Evolutionary conservation across 1,140 invertebrate genomes (phyloP).

Genomic region (Gonatopus flavifemur): DNA sequence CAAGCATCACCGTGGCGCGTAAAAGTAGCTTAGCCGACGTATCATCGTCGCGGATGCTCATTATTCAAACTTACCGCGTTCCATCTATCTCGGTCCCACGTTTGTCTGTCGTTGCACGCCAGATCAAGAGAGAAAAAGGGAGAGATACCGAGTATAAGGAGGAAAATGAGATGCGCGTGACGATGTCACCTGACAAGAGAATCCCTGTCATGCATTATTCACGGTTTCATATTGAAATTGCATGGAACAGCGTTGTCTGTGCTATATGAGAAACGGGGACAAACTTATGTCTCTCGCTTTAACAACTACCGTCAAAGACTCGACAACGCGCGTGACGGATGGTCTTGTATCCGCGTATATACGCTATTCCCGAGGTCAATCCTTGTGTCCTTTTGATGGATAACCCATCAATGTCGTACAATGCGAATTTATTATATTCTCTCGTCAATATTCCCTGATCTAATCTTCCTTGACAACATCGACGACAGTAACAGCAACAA

Average conservation of each 20-base stretch:
- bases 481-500: too few species aligned
- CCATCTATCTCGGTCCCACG: slow-evolving; percentile 50
- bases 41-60: slow-evolving; percentile 43
- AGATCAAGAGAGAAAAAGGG: too few species aligned
- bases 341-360: slow-evolving; percentile 13
- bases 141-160: too few species aligned
- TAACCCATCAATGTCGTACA: too few species aligned
- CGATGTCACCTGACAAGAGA: slow-evolving; percentile 34
- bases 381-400: too few species aligned
- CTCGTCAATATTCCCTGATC: too few species aligned
- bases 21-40: slow-evolving; percentile 25
- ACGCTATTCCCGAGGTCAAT: slow-evolving; percentile 1
- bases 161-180: slow-evolving; percentile 48
- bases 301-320: slow-evolving; percentile 32
- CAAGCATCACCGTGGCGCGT: background rate
- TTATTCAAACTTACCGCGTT: slow-evolving; percentile 52
- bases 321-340: slow-evolving; percentile 13
- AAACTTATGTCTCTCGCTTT: slow-evolving; percentile 33
- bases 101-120: too few species aligned
- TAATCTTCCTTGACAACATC: too few species aligned
- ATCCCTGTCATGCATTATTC: slow-evolving; percentile 48
- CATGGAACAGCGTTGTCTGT: slow-evolving; percentile 23
- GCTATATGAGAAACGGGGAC: slow-evolving; percentile 39
- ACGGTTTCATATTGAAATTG: slow-evolving; percentile 52
- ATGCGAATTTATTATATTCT: too few species aligned